Percentiles rank a stretch among this genome's conserved stretches.
phyloP scores from a whole-genome alignment of 2,888 invertebrate species.

The Caenorhabditis sinica region DNA sequence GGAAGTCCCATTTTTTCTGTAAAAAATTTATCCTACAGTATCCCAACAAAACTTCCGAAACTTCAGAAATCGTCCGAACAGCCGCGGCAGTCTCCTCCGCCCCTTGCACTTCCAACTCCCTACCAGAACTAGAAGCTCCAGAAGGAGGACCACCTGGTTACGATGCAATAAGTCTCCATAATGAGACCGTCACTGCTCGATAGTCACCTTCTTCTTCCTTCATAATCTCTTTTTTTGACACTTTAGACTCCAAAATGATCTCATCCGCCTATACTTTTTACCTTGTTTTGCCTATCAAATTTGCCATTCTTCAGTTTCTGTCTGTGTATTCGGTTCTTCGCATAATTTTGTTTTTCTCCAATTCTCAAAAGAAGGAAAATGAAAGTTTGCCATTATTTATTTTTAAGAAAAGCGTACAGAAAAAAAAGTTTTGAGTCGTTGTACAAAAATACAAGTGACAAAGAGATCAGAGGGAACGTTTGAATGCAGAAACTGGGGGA shows the following conservation, averaged over 20 bases:
- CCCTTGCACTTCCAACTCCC: constrained; percentile 13
- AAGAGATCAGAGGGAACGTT: constrained; percentile 48
- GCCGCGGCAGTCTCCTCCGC: constrained; percentile 17
- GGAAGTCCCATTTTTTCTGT: not conserved
- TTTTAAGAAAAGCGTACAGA: constrained; percentile 13
- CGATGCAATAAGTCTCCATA: constrained; percentile 52
- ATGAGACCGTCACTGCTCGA: constrained; percentile 34
- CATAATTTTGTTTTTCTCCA: constrained; percentile 42
- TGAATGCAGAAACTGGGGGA: not conserved
- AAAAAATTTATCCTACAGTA: not conserved
- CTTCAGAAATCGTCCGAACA: constrained; percentile 36
- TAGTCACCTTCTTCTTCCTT: constrained; percentile 4
- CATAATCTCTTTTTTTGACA: not conserved
- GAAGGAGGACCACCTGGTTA: constrained; percentile 59
- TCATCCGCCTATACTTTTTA: constrained; percentile 7
- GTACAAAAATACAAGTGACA: constrained; percentile 60
- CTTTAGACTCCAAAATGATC: not conserved
- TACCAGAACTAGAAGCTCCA: constrained; percentile 53
- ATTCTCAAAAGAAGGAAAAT: constrained; percentile 15
- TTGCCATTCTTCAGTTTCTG: constrained; percentile 41
- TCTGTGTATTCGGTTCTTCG: constrained; percentile 29
- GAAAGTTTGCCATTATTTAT: constrained; percentile 22
- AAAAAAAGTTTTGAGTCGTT: constrained; percentile 29
- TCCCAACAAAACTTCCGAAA: not conserved
- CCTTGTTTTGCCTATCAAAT: constrained; percentile 10